Evolutionary conservation across 1,140 invertebrate genomes (phyloP), one percentile per base, ranked within the genome.

Genomic region (Pentalonia nigronervosa): DNA sequence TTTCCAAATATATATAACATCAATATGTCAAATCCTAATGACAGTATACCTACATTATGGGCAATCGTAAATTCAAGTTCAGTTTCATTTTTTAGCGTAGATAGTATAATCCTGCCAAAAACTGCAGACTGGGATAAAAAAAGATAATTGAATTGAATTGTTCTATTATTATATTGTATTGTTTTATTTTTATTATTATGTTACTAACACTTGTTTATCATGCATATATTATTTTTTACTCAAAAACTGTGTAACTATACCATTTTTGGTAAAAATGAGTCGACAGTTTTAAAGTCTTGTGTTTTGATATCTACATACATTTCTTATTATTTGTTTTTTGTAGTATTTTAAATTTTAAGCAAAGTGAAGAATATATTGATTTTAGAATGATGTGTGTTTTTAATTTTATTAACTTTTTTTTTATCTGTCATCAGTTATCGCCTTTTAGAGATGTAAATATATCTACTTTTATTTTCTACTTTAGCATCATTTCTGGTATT

Each of bases 31-130:
- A 84, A 41, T 86, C 48, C 47, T 41, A 23, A 53, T 56, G 81
- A 93, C 41, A 93, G 56, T 56, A 36, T 93, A 56, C 48, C 81
- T 41, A 84, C 48, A 41, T 93, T 93, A 56, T 93, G 91, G 91
- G 76, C 91, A 20, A 83, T 93, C 30, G 91, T 93, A 50, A 81
- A 93, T 84, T 93, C 91, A 86, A 83, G 81, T 14, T 41, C 76
- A 7, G 91, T 93, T 8, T 93, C 91, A 53, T 93, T 93, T 84
- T 93, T 86, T 25, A 83, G 84, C 45, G 67, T 93, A 17, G 84
- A 93, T 53, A 56, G 56, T 93, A 86, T 93, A 84, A 45, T 93
- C 8, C 3, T 93, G 2, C 91, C 91, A 30, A 93, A 93, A 41
- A 30, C 91, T 53, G 50, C 36, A 30, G 91, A 93, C 1, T 93